Conservation (phyloP, 2,797 vertebrate species). For the Eupleurogrammus muticus region DNA sequence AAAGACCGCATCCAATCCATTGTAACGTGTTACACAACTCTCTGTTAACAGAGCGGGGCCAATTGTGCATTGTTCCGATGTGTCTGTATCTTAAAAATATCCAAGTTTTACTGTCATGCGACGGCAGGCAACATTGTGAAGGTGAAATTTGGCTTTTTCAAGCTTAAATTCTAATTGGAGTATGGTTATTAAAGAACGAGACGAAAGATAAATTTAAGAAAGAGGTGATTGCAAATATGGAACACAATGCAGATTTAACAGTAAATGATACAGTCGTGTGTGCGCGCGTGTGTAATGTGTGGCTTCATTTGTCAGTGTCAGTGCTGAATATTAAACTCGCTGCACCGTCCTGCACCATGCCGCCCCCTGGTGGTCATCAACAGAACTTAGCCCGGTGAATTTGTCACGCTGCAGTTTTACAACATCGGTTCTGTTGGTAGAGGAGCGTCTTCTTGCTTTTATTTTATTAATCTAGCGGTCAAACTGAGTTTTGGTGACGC, state of each 20-base stretch:
- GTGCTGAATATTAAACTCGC: background rate
- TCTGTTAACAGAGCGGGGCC: background rate
- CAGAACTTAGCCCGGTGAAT: constrained; percentile 8
- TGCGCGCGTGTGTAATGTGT: background rate
- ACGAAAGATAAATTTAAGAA: too few species aligned
- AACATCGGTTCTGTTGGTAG: background rate
- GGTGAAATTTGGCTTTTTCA: too few species aligned
- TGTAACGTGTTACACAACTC: constrained; percentile 4
- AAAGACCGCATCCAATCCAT: background rate
- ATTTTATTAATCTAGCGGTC: background rate
- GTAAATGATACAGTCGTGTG: background rate
- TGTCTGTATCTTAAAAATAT: background rate
- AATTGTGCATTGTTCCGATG: background rate
- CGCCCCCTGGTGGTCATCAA: constrained; percentile 65
- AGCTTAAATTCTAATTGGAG: too few species aligned
- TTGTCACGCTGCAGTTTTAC: constrained; percentile 25
- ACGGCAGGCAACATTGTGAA: too few species aligned
- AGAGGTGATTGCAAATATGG: too few species aligned
- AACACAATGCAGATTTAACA: background rate
- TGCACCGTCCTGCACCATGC: constrained; percentile 40
- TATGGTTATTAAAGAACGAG: too few species aligned
- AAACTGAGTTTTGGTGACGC: background rate
- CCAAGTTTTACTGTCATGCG: too few species aligned
- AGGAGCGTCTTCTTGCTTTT: background rate
- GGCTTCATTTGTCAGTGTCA: background rate